Evolutionary conservation across 2,888 invertebrate genomes (phyloP).

Genomic region (Clitarchus hookeri): DNA sequence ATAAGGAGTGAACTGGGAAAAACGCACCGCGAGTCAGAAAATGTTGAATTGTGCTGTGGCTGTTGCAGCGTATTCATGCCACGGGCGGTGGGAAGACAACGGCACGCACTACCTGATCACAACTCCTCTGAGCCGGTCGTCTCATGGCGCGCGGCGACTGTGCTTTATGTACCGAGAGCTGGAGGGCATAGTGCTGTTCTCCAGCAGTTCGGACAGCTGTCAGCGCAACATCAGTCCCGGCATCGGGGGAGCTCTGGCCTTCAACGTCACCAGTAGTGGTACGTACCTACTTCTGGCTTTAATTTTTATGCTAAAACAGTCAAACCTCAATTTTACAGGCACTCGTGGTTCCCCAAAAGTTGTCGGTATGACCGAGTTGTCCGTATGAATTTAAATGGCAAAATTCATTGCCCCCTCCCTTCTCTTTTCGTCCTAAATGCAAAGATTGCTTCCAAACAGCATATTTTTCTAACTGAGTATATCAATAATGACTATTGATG

Average conservation of each 20-base stretch:
- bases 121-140: slow-evolving; percentile 70
- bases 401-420: no score
- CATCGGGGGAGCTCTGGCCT: slow-evolving; percentile 64
- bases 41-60: not conserved
- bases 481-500: no score
- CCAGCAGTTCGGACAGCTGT: slow-evolving; percentile 68
- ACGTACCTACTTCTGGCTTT: slow-evolving; percentile 35
- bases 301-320: no score
- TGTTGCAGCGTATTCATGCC: slow-evolving; percentile 80
- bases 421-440: no score
- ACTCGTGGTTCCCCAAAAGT: no score
- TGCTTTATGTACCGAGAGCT: slow-evolving; percentile 76
- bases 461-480: no score
- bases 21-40: no score
- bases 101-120: slow-evolving; percentile 85
- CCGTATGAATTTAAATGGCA: no score
- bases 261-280: slow-evolving; percentile 74
- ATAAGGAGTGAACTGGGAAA: no score
- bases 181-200: slow-evolving; percentile 59
- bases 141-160: slow-evolving; percentile 69
- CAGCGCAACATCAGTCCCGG: slow-evolving; percentile 61
- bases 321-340: no score
- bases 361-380: no score
- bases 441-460: no score
- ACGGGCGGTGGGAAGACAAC: slow-evolving; percentile 87